These are phyloP conservation scores for Endomychus coccineus DNA, from an alignment of 2,888 invertebrate species.

Conservation along the genomic window DNA sequence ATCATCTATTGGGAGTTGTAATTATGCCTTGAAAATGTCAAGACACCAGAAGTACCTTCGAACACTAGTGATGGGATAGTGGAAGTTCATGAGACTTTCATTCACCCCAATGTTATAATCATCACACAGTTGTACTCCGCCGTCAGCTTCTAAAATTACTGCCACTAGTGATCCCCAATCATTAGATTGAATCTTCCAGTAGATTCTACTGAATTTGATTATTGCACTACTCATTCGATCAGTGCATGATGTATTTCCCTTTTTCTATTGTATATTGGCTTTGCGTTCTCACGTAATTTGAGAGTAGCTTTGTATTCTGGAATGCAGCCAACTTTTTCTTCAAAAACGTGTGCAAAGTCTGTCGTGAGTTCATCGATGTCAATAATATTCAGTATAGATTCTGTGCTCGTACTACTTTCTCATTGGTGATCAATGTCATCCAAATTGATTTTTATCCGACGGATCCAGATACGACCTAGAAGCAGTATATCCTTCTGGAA, in stretches of 20 bases:
- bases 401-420: too few species aligned
- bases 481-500: too few species aligned
- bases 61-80: background rate
- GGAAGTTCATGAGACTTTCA: background rate
- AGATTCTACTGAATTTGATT: background rate
- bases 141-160: background rate
- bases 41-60: background rate
- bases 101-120: background rate
- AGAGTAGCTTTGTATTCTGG: background rate
- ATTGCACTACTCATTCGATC: background rate
- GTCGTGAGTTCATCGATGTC: too few species aligned
- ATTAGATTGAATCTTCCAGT: background rate
- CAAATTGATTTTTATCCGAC: too few species aligned
- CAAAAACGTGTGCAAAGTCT: too few species aligned
- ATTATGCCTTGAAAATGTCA: background rate
- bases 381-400: too few species aligned
- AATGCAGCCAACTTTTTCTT: background rate
- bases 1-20: background rate
- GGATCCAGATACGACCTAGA: too few species aligned
- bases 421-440: too few species aligned
- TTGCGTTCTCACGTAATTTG: background rate
- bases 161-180: background rate
- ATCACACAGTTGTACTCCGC: constrained; percentile 1
- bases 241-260: background rate
- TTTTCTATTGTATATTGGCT: constrained; percentile 6